Evolutionary conservation across 92 coral and sea anemone genomes (phyloP), one percentile per base, ranked within the genome.

Genomic region (Phenganax subtilis): DNA sequence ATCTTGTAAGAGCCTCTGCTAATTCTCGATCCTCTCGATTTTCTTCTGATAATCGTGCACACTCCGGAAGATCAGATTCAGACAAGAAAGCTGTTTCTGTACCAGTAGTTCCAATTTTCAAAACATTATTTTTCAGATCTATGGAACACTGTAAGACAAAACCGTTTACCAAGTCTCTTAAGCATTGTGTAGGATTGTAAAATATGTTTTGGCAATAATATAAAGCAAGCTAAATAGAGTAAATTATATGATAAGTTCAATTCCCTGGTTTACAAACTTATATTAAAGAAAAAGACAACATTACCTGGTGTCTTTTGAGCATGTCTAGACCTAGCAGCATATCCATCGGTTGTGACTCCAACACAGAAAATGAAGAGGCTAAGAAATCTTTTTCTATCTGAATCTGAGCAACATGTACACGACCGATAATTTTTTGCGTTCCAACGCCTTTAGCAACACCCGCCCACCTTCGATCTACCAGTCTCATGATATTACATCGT

Each of bases 391-490:
- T 89, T 80, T 89, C 99, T 54, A 96, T 90, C 81, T 92, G 96
- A 54, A 96, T 96, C 88, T 96, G 99, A 1, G 96, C 97, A 47
- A 96, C 89, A 60, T 96, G 97, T 75, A 96, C 99, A 67, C 99
- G 91, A 0, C 99, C 99, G 76, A 92, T 89, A 77, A 92, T 92
- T 82, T 90, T 96, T 87, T 96, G 99, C 56, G 97, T 94, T 0
- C 99, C 99, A 61, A 96, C 97, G 76, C 99, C 99, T 64, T 96
- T 94, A 3, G 97, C 97, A 9, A 96, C 54, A 51, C 99, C 99
- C 51, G 92, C 84, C 99, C 97, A 92, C 17, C 99, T 87, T 59
- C 91, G 96, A 84, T 96, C 99, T n/a, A 96, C 83, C 62, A 96
- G 85, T 58, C 99, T 86, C 91, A 88, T 91, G 30, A 92, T 85